Conservation (phyloP, 2,888 invertebrate genomes). For the Hybos culiciformis region DNA sequence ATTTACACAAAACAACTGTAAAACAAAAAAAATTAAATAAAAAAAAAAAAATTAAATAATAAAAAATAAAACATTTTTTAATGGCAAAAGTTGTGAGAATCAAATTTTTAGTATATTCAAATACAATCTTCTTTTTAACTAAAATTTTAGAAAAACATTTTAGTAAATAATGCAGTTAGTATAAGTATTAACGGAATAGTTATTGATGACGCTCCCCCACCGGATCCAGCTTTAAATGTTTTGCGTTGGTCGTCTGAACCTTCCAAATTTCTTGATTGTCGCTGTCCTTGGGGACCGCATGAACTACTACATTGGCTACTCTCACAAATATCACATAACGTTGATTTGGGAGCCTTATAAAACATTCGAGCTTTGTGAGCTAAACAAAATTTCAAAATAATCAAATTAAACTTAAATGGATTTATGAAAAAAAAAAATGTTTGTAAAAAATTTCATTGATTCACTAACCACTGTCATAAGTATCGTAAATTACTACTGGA, state of each 20-base stretch:
- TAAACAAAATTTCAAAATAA: conserved; percentile 23
- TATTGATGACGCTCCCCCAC: background rate
- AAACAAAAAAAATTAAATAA: too few relatives aligned
- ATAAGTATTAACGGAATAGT: background rate
- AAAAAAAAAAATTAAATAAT: too few relatives aligned
- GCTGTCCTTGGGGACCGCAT: conserved; percentile 31
- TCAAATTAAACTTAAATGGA: background rate
- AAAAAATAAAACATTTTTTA: too few relatives aligned
- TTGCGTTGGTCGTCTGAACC: conserved; percentile 9
- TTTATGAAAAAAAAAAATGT: background rate
- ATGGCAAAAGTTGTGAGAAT: too few relatives aligned
- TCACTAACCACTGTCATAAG: conserved; percentile 79
- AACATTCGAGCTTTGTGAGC: conserved; percentile 73
- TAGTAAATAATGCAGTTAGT: background rate
- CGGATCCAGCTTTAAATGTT: conserved; percentile 3
- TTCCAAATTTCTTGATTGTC: conserved; percentile 14
- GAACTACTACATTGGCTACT: conserved; percentile 40
- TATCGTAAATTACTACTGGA: conserved; percentile 75
- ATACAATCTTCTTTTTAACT: too few relatives aligned
- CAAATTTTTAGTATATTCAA: too few relatives aligned
- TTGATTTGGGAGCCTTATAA: conserved; percentile 55
- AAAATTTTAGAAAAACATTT: background rate
- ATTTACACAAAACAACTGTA: too few relatives aligned
- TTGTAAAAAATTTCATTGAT: background rate
- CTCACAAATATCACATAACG: conserved; percentile 74